Percentiles rank a stretch among this genome's conserved stretches.
Conservation (phyloP, 2,888 invertebrate genomes). For the Tryphoninae sp. region DNA sequence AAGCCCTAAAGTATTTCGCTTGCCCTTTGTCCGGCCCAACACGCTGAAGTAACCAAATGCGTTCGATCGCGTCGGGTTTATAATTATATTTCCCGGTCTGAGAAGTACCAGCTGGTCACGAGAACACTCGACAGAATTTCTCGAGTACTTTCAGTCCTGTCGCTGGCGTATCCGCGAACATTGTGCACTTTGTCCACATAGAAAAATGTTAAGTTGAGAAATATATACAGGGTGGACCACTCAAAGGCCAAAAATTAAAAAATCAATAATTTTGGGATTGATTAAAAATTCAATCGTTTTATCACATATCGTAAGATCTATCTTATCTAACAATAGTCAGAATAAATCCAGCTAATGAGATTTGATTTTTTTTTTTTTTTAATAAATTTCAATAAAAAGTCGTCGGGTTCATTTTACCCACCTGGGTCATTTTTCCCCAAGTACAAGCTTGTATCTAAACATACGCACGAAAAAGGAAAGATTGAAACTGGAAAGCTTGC, state of each 20-base stretch:
- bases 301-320: no score
- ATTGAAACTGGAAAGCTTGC: neutral
- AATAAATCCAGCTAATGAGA: no score
- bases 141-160: slow-evolving; percentile 43
- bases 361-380: no score
- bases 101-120: slow-evolving; percentile 58
- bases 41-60: slow-evolving; percentile 35
- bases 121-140: slow-evolving; percentile 52
- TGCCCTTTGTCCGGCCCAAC: slow-evolving; percentile 33
- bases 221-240: neutral
- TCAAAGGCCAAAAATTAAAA: no score
- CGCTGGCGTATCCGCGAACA: neutral
- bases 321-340: no score
- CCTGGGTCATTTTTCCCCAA: no score
- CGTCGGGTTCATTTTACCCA: no score
- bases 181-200: slow-evolving; percentile 7
- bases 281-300: no score
- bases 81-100: slow-evolving; percentile 56
- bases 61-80: slow-evolving; percentile 49
- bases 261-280: no score
- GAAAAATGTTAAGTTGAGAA: neutral
- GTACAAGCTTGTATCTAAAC: no score
- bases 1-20: slow-evolving; percentile 15
- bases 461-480: neutral
- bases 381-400: no score